A percentile compares a stretch with the other conserved stretches of the same genome.
phyloP scores from a whole-genome alignment of 2,113 vertebrate species.

The Onychostruthus taczanowskii region DNA sequence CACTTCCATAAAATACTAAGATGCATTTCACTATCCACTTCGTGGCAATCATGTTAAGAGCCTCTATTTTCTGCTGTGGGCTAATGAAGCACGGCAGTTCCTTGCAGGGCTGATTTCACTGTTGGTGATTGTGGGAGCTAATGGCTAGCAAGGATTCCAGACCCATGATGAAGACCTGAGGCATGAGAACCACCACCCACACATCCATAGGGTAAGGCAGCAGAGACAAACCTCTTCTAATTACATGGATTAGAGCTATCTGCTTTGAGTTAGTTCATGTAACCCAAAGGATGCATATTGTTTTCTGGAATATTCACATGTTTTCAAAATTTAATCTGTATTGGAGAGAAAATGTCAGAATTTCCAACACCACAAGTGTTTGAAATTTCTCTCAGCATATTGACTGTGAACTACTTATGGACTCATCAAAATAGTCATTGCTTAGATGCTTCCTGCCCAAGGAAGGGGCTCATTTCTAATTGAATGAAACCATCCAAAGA shows the following conservation, averaged over 20 bases:
- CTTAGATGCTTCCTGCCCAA: neutral
- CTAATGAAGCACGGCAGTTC: neutral
- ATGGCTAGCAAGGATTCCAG: neutral
- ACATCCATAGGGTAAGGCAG: neutral
- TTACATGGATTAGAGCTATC: neutral
- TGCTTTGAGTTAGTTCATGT: neutral
- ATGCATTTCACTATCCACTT: neutral
- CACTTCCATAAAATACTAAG: neutral
- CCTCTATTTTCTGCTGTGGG: neutral
- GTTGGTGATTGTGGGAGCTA: neutral
- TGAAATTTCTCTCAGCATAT: neutral
- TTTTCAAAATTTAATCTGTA: neutral
- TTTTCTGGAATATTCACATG: neutral
- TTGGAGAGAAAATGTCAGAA: neutral
- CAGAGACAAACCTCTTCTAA: neutral
- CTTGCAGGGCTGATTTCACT: neutral
- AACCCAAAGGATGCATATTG: neutral
- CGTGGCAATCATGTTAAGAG: neutral
- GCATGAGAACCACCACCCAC: neutral
- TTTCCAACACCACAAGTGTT: neutral
- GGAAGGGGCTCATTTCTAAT: neutral
- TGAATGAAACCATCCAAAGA: neutral
- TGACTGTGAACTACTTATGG: neutral
- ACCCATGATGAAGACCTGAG: rapidly evolving
- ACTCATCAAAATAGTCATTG: neutral